Evolutionary conservation across 2,113 vertebrate species (phyloP), one percentile per base, ranked within the genome.

Genomic region (Dendropsophus ebraccatus): DNA sequence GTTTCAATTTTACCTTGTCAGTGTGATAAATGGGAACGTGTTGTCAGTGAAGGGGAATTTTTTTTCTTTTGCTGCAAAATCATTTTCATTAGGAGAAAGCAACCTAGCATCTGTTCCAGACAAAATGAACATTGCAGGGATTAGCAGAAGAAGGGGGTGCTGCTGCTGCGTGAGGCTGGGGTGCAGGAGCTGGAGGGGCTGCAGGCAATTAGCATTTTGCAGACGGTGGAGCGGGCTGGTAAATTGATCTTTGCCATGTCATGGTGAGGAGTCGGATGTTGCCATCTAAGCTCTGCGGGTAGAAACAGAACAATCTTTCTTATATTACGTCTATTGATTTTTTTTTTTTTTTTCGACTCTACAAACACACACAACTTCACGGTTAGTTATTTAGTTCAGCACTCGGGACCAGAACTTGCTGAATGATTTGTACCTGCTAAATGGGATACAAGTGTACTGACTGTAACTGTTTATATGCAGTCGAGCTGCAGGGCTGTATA

Each of bases 1-100:
- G 0, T 88, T 92, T 82, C 89, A 72, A 1, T 81, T 86, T 84
- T 86, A 88, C 50, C 86, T 82, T 88, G 81, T 62, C 87, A 69
- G 86, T 21, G 45, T 25, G 28, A 1, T 84, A 60, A 88, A 86
- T 89, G 82, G 25, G 69, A 86, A 82, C 81, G 79, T 62, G 37
- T 82, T 87, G 67, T 77, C 88, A 86, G 76, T 14, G 47, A 32
- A 77, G 1, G n/a, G 83, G 50, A 81, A 88, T 87, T 79, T 19
- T 87, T 70, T 37, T 81, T 41, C 74, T 16, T 87, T 84, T 60
- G 86, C 65, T n/a, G 30, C 32, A 88, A 88, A 87, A 88, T 87
- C 47, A 14, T 86, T 75, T 77, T 58, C 60, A 73, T 87, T 67
- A 58, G 45, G 65, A 89, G 41, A 72, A 87, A 2, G 75, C 87